Base-by-base conservation (phyloP, 1,140 invertebrate genomes). In the Trypoxylus dichotomus region DNA sequence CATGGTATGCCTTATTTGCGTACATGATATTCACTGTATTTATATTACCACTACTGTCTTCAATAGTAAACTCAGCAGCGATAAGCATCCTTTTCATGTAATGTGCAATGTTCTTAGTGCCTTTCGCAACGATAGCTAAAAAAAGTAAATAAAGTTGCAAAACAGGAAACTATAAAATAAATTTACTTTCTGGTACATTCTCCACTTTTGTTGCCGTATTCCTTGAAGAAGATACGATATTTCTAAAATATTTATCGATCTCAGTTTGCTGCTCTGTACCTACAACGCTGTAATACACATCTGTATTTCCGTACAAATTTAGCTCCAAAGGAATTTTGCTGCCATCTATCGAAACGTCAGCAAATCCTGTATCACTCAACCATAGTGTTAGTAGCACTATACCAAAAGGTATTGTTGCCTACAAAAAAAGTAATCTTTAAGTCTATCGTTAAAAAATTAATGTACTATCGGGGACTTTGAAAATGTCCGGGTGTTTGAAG, bases 11-110 rank as follows among this genome's bases (percentile, higher is more conserved):
- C n/a, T n/a, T n/a, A n/a, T n/a, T n/a, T n/a, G n/a, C n/a, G n/a
- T n/a, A n/a, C n/a, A n/a, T 78, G 1, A 85, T 87, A 77, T 85
- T 87, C 3, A 86, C 85, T 81, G 68, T 54, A 2, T 81, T 75
- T 8, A 60, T 1, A n/a, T 60, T 7, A 43, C 42, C 15, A 43
- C 15, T n/a, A n/a, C n/a, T n/a, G n/a, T 68, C 60, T 6, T 54
- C 47, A 25, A 84, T 78, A 74, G 87, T 86, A 5, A 89, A 80
- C 79, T 88, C 86, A 21, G 84, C 79, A 11, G 80, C 83, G 6
- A 82, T 80, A 3, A 86, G 72, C 73, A 86, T 79, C 41, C 84
- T 80, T 43, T 79, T 74, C 27, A 80, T 81, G 78, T 85, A 87
- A 68, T 80, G 82, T 0, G 78, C 82, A 24, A 86, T 82, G 68